A percentile compares a stretch with the other conserved stretches of the same genome.
Conservation (phyloP, 1,140 invertebrate genomes). For the Drosophila willistoni region DNA sequence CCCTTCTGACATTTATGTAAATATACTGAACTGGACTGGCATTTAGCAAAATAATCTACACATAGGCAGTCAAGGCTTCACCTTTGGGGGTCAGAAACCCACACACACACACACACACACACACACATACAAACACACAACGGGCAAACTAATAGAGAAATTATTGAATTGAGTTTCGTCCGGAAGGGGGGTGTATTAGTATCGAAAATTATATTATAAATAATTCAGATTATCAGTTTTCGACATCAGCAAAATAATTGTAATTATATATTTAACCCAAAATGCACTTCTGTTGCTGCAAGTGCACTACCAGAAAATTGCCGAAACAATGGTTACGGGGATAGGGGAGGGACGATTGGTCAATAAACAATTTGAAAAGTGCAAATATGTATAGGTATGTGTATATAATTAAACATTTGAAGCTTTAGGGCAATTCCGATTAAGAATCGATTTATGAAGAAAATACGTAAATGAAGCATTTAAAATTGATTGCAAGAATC, state of each 20-base stretch:
- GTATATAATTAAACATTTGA: too few relatives aligned
- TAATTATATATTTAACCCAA: conserved; percentile 4
- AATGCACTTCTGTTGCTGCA: background rate
- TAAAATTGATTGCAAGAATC: too few relatives aligned
- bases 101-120: background rate
- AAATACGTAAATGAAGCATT: too few relatives aligned
- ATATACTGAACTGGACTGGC: background rate
- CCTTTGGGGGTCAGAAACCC: background rate
- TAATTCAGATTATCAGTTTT: conserved; percentile 4
- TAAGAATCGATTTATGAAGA: too few relatives aligned
- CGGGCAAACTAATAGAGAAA: conserved; percentile 8
- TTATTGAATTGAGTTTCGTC: conserved; percentile 1
- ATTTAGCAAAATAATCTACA: conserved; percentile 9
- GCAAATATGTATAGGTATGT: too few relatives aligned
- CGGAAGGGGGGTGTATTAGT: background rate
- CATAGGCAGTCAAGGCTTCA: background rate
- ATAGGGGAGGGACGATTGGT: too few relatives aligned
- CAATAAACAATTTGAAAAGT: too few relatives aligned
- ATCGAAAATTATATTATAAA: conserved; percentile 7
- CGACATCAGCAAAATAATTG: conserved; percentile 4
- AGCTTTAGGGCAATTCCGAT: too few relatives aligned
- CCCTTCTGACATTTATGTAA: conserved; percentile 2
- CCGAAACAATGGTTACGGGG: too few relatives aligned
- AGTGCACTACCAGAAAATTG: too few relatives aligned
- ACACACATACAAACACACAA: background rate